Evolutionary conservation across 2,888 invertebrate species (phyloP).

Genomic region (Tricholauxania praeusta): DNA sequence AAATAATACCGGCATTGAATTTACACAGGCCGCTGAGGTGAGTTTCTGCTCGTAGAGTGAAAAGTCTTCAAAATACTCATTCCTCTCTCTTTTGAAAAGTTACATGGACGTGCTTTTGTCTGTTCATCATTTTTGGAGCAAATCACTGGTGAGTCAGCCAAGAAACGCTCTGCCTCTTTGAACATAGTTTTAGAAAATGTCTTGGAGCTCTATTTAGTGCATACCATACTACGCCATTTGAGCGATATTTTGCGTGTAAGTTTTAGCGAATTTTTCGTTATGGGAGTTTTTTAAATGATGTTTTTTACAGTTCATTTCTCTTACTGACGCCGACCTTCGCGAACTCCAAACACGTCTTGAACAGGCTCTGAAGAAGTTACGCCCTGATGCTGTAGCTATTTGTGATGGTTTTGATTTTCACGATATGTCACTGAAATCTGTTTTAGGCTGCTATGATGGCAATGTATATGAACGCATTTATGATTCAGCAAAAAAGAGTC

Average conservation of each 20-base stretch:
- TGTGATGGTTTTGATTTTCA: slow-evolving; percentile 92
- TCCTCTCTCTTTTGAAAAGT: slow-evolving; percentile 69
- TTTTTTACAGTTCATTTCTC: slow-evolving; percentile 49
- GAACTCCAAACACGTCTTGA: slow-evolving; percentile 78
- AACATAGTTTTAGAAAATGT: slow-evolving; percentile 76
- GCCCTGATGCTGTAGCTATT: slow-evolving; percentile 89
- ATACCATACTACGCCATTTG: slow-evolving; percentile 76
- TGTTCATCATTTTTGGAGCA: slow-evolving; percentile 81
- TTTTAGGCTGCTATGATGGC: slow-evolving; percentile 86
- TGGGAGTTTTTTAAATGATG: not conserved
- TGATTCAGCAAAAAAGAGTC: slow-evolving; percentile 83
- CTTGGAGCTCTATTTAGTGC: slow-evolving; percentile 81
- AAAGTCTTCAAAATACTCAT: not conserved
- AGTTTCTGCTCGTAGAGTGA: slow-evolving; percentile 19
- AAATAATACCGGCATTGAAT: slow-evolving; percentile 87
- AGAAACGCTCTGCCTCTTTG: slow-evolving; percentile 72
- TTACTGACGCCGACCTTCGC: slow-evolving; percentile 47
- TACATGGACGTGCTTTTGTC: slow-evolving; percentile 86
- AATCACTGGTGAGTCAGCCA: slow-evolving; percentile 73
- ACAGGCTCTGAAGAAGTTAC: slow-evolving; percentile 75
- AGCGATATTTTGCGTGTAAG: slow-evolving; percentile 84
- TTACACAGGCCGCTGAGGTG: slow-evolving; percentile 86
- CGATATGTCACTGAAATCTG: slow-evolving; percentile 81
- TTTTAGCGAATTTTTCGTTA: slow-evolving; percentile 32
- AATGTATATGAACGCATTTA: slow-evolving; percentile 86